Evolutionary conservation across 2,888 invertebrate species (phyloP).

Genomic region (Diarsia rubi): DNA sequence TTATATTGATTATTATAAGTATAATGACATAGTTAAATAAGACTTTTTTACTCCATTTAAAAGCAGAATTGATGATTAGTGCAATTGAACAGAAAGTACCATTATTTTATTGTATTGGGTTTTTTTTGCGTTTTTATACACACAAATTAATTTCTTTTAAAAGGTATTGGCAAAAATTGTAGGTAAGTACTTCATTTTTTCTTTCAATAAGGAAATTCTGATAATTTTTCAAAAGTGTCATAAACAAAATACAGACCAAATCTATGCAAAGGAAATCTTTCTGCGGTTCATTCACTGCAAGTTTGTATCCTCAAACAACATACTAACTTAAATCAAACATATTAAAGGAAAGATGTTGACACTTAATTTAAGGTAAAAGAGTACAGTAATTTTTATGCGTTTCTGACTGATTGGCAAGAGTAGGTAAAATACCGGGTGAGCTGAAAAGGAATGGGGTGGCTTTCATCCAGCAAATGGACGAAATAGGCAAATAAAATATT

Average conservation of each 20-base stretch:
- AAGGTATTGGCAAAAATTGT: background rate
- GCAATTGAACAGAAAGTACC: background rate
- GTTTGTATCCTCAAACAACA: background rate
- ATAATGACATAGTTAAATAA: background rate
- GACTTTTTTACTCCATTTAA: slow-evolving; percentile 12
- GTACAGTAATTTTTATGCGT: too few species aligned
- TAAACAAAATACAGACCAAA: background rate
- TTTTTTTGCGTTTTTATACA: background rate
- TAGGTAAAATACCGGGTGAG: too few species aligned
- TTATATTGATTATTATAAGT: background rate
- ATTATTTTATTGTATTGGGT: background rate
- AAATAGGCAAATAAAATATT: too few species aligned
- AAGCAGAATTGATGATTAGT: slow-evolving; percentile 12
- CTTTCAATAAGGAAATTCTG: background rate
- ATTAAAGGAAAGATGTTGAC: background rate
- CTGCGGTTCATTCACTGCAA: background rate
- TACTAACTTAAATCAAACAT: background rate
- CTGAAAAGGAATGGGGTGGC: too few species aligned
- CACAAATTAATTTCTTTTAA: slow-evolving; percentile 4
- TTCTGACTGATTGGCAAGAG: background rate
- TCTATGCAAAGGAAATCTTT: background rate
- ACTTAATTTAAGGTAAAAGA: too few species aligned
- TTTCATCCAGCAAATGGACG: too few species aligned
- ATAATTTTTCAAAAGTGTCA: background rate
- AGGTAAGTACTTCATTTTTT: background rate